Conservation (phyloP, 2,888 invertebrate species). For the Erebia palarica region DNA sequence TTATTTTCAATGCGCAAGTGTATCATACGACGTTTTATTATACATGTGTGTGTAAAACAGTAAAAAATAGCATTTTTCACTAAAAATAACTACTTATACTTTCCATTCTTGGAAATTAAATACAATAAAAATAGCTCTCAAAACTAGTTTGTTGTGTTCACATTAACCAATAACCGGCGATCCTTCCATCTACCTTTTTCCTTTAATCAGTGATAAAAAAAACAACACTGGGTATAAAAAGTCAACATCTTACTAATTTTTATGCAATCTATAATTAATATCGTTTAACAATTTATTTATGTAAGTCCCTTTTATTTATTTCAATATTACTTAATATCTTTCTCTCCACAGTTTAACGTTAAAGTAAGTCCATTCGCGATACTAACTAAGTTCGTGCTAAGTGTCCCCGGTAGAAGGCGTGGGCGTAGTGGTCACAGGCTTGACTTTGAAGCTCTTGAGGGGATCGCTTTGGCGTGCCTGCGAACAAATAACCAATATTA, state of each 20-base stretch:
- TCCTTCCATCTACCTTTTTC: neutral
- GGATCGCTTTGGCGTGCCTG: slow-evolving; percentile 87
- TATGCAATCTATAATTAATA: neutral
- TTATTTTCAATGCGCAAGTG: too few species aligned
- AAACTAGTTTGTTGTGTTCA: neutral
- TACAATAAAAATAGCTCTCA: too few species aligned
- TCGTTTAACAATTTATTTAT: neutral
- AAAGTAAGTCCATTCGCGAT: slow-evolving; percentile 40
- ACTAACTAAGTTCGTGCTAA: slow-evolving; percentile 64
- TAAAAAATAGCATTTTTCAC: too few species aligned
- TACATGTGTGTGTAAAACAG: too few species aligned
- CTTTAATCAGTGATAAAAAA: neutral
- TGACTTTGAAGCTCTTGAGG: slow-evolving; percentile 85
- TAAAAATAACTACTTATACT: too few species aligned
- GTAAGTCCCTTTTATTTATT: neutral
- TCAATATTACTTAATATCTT: too few species aligned
- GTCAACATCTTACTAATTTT: neutral
- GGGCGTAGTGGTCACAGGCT: slow-evolving; percentile 73
- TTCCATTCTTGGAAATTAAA: too few species aligned
- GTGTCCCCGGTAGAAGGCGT: slow-evolving; percentile 51
- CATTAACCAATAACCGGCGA: too few species aligned
- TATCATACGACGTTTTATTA: too few species aligned
- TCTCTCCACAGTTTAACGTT: neutral
- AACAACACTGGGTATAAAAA: neutral
- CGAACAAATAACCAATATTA: slow-evolving; percentile 11